Percentiles rank a stretch among this genome's conserved stretches.
phyloP scores from a whole-genome alignment of 2,113 vertebrate genomes.

The Eurystomus gularis region DNA sequence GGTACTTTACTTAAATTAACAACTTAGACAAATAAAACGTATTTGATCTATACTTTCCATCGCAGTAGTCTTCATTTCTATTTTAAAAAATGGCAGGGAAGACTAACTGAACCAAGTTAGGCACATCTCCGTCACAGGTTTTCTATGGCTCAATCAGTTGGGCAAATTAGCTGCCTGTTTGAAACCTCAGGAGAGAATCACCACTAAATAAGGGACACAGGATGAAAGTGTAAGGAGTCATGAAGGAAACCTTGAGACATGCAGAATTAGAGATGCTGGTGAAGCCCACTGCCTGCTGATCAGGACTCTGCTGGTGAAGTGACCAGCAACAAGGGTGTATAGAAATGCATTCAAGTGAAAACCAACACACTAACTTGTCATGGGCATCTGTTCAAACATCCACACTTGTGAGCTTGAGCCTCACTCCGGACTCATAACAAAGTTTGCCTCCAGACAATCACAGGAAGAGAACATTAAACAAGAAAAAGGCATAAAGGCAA shows the following conservation, averaged over 20 bases:
- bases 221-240: neutral
- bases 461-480: neutral
- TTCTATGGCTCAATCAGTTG: neutral
- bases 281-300: neutral
- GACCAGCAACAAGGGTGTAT: neutral
- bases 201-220: neutral
- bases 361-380: fast-evolving
- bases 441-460: neutral
- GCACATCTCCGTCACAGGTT: neutral
- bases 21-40: neutral
- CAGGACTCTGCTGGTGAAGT: neutral
- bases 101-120: neutral
- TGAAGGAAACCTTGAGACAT: fast-evolving
- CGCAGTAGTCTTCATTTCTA: neutral
- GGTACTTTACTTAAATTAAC: neutral
- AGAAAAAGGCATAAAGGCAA: neutral
- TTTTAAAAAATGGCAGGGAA: neutral
- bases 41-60: neutral
- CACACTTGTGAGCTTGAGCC: neutral
- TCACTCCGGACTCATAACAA: neutral
- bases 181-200: neutral
- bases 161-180: neutral
- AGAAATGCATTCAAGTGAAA: neutral
- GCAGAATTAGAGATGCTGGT: neutral
- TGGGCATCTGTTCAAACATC: neutral